Base-by-base conservation (phyloP, 2,888 invertebrate genomes). In the Euzophera pinguis region DNA sequence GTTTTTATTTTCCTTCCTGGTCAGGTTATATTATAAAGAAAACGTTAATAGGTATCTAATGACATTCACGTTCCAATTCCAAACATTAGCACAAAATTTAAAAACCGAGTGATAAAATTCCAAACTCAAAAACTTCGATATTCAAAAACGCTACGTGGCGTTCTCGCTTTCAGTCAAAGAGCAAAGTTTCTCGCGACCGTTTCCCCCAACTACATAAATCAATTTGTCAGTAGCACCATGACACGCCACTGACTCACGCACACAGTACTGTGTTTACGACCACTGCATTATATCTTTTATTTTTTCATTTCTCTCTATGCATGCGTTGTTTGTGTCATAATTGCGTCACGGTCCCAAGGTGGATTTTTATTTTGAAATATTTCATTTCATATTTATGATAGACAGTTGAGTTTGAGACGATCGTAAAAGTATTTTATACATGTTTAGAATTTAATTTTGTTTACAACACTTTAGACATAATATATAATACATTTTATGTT, bases 191-290 rank as follows among this genome's bases (percentile, higher is more conserved):
- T 71, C 58, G 61, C 64, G 60, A 63, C 61, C 60, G 64, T 67
- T 69, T 73, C 75, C 75, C 75, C 71, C 58, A 62, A 73, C 78
- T 71, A 77, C 76, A 87, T 87, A 86, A 87, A 87, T 87, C 87
- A 85, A 86, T 84, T 86, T 87, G 86, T 87, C 86, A 85, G 82
- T 75, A 69, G 65, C 74, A 71, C 67, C 65, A 73, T 78, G 81
- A 81, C 82, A 73, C 68, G 70, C 62, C 60, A 68, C 65, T 66
- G 69, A 57, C 71, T 68, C 72, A 72, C 71, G 70, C 75, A 71
- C 66, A 61, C 63, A 62, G 55, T 59, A 59, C 59, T 51, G 62
- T 61, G 60, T 60, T 63, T 60, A 50, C 45, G 51, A 57, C 56
- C 60, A 50, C 55, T 53, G 60, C 53, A 53, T 56, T 53, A 55